Evolutionary conservation across 1,140 invertebrate species (phyloP).

Genomic region (Protaetia brevitarsis): DNA sequence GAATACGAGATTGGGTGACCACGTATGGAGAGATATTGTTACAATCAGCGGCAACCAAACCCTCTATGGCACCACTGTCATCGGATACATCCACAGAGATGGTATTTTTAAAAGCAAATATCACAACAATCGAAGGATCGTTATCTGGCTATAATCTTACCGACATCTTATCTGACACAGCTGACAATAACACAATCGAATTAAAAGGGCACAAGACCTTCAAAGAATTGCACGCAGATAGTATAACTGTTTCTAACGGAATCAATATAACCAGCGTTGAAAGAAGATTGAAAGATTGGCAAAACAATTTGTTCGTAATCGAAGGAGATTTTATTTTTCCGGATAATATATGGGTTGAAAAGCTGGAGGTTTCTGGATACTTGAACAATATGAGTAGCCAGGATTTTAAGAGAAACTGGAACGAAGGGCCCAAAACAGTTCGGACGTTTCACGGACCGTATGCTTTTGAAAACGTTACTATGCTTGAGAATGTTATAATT

Average conservation of each 20-base stretch:
- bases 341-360: conserved; percentile 6
- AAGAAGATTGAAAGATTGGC: background rate
- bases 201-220: conserved; percentile 38
- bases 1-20: conserved; percentile 23
- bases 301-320: background rate
- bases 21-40: conserved; percentile 23
- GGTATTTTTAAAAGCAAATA: conserved; percentile 22
- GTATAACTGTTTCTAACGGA: conserved; percentile 32
- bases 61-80: conserved; percentile 18
- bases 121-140: conserved; percentile 27
- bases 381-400: conserved; percentile 28
- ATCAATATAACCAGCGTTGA: conserved; percentile 20
- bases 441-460: conserved; percentile 38
- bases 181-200: background rate
- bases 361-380: background rate
- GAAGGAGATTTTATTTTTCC: conserved; percentile 14
- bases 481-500: conserved; percentile 39
- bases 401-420: conserved; percentile 41
- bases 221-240: conserved; percentile 33
- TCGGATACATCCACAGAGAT: background rate
- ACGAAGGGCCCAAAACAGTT: conserved; percentile 30
- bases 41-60: conserved; percentile 18
- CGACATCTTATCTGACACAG: conserved; percentile 25
- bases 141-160: conserved; percentile 34
- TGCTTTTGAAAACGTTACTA: conserved; percentile 43